Evolutionary conservation across 2,113 vertebrate genomes (phyloP), one percentile per base, ranked within the genome.

Genomic region (Tachuris rubrigastra): DNA sequence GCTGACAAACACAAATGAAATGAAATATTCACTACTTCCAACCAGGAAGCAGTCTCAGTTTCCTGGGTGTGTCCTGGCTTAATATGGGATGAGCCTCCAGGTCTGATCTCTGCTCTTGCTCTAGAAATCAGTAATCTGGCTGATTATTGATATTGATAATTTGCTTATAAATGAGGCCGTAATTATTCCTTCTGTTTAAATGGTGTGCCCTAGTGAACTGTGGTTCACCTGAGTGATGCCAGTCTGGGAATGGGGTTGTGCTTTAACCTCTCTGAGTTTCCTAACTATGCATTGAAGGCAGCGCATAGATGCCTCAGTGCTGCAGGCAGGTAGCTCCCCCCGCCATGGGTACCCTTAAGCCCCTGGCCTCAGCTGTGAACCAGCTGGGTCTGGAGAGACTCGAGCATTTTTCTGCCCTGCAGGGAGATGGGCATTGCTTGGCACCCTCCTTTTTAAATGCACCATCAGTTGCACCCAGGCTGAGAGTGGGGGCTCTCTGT

Each of bases 401-500:
- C 2, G 7, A 50, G 22, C 14, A 16, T 14, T 49, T 16, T 46
- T 44, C 49, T 37, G 35, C 17, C 33, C 35, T 15, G 4, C 72
- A 46, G 35, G 47, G 31, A 49, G 19, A 17, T 1, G 21, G 58
- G 23, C 46, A 2, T 27, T 5, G n/a, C 37, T 42, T 6, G 39
- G 27, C 12, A 4, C 24, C 6, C 5, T 62, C 46, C 25, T 35
- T 17, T 71, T 1, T 5, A n/a, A n/a, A 28, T 5, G 12, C 6
- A 0, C 0, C 8, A 12, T 4, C 11, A 3, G 8, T 2, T 2
- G 7, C 33, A 47, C 6, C 18, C 37, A 9, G 23, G 24, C 4
- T 4, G 14, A 17, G 30, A 63, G 6, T 5, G 2, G 12, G 14
- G 50, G 27, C 7, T 39, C 39, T 25, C 25, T 4, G 46, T 8